These are phyloP conservation scores for Micropterix aruncella DNA, from an alignment of 2,888 invertebrate species.

Conservation along the genomic window DNA sequence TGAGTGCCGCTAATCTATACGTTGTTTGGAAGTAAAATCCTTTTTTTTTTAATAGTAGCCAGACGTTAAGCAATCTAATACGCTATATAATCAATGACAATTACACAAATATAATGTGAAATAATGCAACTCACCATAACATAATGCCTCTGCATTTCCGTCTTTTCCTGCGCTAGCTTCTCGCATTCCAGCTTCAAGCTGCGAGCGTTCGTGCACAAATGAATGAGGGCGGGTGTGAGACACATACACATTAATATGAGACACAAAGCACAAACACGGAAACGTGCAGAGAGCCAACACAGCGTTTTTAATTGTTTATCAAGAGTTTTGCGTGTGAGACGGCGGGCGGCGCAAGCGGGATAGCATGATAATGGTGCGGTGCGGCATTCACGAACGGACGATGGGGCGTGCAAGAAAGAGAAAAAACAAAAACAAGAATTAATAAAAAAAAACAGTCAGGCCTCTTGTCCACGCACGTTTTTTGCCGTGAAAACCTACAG, in stretches of 20 bases:
- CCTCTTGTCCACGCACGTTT: too few relatives aligned
- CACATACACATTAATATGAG: too few relatives aligned
- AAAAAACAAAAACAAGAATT: background rate
- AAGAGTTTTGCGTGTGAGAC: background rate
- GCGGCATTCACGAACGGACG: background rate
- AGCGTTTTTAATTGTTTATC: too few relatives aligned
- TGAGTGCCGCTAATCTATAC: too few relatives aligned
- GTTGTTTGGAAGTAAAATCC: too few relatives aligned
- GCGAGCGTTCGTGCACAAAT: conserved; percentile 21
- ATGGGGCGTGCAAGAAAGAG: background rate
- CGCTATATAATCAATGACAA: too few relatives aligned
- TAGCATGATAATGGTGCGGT: background rate
- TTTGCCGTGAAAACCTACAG: too few relatives aligned
- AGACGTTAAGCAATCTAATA: too few relatives aligned
- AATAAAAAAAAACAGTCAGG: background rate
- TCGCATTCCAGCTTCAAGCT: conserved; percentile 96
- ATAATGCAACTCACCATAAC: conserved; percentile 66
- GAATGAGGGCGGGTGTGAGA: too few relatives aligned
- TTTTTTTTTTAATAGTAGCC: too few relatives aligned
- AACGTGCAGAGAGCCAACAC: background rate
- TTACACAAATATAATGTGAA: too few relatives aligned
- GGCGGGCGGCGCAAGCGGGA: background rate
- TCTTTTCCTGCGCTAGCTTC: conserved; percentile 93
- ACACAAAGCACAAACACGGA: background rate
- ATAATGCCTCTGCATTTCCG: conserved; percentile 97